Base-by-base conservation (phyloP, 1,140 invertebrate species). In the Babylonia areolata region DNA sequence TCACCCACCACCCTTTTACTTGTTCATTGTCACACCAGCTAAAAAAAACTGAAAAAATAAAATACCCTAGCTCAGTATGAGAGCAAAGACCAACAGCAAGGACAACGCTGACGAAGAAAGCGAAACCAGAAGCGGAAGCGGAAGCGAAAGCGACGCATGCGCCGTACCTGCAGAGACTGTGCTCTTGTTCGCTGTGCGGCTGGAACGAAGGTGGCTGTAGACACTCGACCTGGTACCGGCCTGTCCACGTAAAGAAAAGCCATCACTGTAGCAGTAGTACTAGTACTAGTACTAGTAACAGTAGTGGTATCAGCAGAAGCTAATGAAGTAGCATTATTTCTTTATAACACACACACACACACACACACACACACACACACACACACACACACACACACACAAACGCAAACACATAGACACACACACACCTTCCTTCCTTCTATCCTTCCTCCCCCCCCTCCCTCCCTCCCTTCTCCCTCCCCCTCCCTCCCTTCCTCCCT, bases 151-250 rank as follows among this genome's bases (percentile, higher is more conserved):
- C 11, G 9, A 39, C 39, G 77, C 78, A 80, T 51, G 46, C 78
- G 46, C 69, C 78, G 78, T 64, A 87, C 86, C 28, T 85, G 86
- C 42, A 87, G 51, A 58, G 86, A 87, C 12, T 83, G 86, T 31
- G 86, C 86, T 42, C 86, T 71, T 0, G 86, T 83, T 39, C 64
- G 35, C 58, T 85, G 86, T 6, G 84, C 39, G 23, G 80, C 80
- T 28, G 86, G 86, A 20, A 51, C 79, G 40, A 84, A 81, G 31
- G 83, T 85, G 12, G 73, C 69, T 42, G 73, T 35, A 31, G 85
- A 33, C 37, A 83, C 85, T 51, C 85, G 39, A 71, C 87, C 81
- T 1, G 87, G 87, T 35, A 85, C 42, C 12, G 87, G 87, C 35
- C 87, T 88, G 84, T 12, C 33, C 5, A 6, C 35, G 33, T 17